Percentiles rank a stretch among this genome's conserved stretches.
phyloP scores from a whole-genome alignment of 2,888 invertebrate species.

The Cryptus armator region DNA sequence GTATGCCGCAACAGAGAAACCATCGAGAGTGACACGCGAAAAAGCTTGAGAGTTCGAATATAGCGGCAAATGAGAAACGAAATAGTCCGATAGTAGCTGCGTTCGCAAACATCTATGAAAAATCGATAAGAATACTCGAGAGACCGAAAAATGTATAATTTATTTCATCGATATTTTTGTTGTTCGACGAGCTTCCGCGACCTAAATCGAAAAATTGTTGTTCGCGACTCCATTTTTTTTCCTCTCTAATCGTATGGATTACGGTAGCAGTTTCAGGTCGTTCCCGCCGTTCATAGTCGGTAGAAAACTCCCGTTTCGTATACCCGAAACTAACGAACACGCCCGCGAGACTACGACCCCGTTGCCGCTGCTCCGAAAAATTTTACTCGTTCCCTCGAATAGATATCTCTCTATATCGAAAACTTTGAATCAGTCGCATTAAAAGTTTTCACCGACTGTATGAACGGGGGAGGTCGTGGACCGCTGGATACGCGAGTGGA shows the following conservation, averaged over 20 bases:
- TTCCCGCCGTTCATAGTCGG: conserved; percentile 47
- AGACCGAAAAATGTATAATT: neutral
- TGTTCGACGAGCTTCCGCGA: neutral
- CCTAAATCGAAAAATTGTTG: conserved; percentile 12
- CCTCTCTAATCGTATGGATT: conserved; percentile 53
- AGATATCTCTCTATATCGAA: conserved; percentile 62
- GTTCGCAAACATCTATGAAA: neutral
- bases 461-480: conserved; percentile 55
- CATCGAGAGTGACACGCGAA: no score
- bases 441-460: conserved; percentile 59
- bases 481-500: conserved; percentile 50
- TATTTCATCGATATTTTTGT: conserved; percentile 11
- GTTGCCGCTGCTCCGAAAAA: conserved; percentile 37
- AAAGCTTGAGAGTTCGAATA: no score
- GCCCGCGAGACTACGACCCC: conserved; percentile 3
- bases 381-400: conserved; percentile 55
- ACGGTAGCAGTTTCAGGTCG: conserved; percentile 53
- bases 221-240: conserved; percentile 32
- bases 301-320: conserved; percentile 39
- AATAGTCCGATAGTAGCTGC: no score
- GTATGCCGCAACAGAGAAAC: no score
- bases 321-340: conserved; percentile 23
- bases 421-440: conserved; percentile 69
- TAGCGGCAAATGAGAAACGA: no score
- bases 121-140: neutral